These are phyloP conservation scores for Pseudochaenichthys georgianus DNA, from an alignment of 2,797 vertebrate genomes.

Conservation along the genomic window DNA sequence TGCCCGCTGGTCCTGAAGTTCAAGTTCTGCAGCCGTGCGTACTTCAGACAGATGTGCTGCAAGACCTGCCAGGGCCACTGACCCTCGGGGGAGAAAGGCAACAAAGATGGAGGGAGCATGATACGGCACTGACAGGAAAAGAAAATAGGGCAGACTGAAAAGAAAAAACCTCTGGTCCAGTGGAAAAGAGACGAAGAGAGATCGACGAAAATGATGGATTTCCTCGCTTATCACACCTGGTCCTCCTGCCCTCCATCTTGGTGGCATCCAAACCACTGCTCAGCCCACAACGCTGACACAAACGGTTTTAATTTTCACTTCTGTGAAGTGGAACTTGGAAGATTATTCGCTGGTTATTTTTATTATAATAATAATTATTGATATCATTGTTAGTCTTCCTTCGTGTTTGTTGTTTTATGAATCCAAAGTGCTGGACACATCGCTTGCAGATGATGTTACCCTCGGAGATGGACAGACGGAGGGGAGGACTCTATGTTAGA, in stretches of 20 bases:
- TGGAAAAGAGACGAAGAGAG: constrained; percentile 27
- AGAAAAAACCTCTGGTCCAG: constrained; percentile 29
- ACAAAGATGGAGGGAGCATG: constrained; percentile 59
- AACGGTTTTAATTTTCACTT: constrained; percentile 92
- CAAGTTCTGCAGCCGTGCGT: constrained; percentile 99
- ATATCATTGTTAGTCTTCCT: constrained; percentile 80
- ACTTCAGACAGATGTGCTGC: constrained; percentile 99
- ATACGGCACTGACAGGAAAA: constrained; percentile 47
- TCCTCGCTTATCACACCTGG: constrained; percentile 41
- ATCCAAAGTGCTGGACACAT: constrained; percentile 99
- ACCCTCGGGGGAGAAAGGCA: constrained; percentile 75
- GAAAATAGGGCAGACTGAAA: constrained; percentile 24
- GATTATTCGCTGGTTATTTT: constrained; percentile 84
- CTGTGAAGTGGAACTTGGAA: constrained; percentile 97
- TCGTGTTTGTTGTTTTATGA: constrained; percentile 75
- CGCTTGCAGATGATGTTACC: constrained; percentile 85
- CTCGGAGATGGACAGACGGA: constrained; percentile 66
- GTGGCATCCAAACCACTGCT: constrained; percentile 97
- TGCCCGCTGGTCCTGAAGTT: constrained; percentile 99
- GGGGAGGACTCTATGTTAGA: constrained; percentile 46
- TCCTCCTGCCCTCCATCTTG: constrained; percentile 82
- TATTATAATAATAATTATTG: constrained; percentile 88
- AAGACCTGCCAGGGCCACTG: constrained; percentile 99
- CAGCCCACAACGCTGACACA: constrained; percentile 84
- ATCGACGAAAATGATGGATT: constrained; percentile 27